Base-by-base conservation (phyloP, 2,113 vertebrate species). In the Podiceps cristatus region DNA sequence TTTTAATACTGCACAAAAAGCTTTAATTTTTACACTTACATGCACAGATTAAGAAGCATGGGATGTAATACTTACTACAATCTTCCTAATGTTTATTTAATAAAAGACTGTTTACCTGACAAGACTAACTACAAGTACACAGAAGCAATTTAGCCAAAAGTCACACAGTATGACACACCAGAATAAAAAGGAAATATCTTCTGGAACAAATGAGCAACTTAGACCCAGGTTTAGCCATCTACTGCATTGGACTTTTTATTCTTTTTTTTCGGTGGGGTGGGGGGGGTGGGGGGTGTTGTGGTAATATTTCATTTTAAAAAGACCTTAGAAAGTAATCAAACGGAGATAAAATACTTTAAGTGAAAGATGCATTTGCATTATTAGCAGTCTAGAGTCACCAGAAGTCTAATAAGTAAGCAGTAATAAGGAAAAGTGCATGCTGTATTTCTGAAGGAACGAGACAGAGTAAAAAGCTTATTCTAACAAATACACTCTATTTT, bases 281-380 rank as follows among this genome's bases (percentile, higher is more conserved):
- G 42, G 42, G 42, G 6, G 8, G 5, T 10, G 1, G 1, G 12
- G 19, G 29, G 9, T 0, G 8, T 13, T 22, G 53, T 13, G 28
- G 7, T 27, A 52, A 52, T 18, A 82, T 13, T 24, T 73, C 9
- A 44, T 68, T 81, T 83, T 66, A 6, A 67, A 58, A 77, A 77
- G 42, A 74, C 22, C 25, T 59, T 20, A 53, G 14, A 37, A 73
- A 59, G 37, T n/a, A 77, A 84, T 8, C 5, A 49, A 50, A 60
- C 64, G 5, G 50, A 89, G 10, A 33, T 16, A 31, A 12, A 83
- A n/a, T 37, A 72, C 50, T 67, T 79, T 2, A 73, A 56, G 14
- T 49, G 56, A 78, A 25, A 79, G 27, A 58, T 20, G 7, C 5
- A 42, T 37, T 87, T 37, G 37, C n/a, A 19, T 19, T 66, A 42